A percentile compares a stretch with the other conserved stretches of the same genome.
Conservation (phyloP, 2,888 invertebrate genomes). For the Drosophila pullipes region DNA sequence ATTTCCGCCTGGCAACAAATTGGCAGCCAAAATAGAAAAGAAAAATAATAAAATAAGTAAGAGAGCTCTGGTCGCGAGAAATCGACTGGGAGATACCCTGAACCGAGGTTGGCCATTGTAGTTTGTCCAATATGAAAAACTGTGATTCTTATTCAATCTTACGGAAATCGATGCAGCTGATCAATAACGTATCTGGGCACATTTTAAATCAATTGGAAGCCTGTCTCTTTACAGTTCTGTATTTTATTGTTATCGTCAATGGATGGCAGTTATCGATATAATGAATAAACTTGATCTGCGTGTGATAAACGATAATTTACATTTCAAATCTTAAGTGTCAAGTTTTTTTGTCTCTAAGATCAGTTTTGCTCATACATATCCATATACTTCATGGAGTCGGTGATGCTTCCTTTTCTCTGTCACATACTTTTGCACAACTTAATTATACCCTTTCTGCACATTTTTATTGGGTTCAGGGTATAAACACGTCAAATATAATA, state of each 20-base stretch:
- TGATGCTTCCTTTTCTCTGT: background rate
- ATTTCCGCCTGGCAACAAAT: constrained; percentile 66
- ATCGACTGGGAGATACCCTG: background rate
- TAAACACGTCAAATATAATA: constrained; percentile 19
- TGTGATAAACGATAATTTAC: background rate
- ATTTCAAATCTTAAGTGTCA: background rate
- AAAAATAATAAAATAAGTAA: constrained; percentile 3
- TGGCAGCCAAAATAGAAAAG: constrained; percentile 58
- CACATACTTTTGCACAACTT: background rate
- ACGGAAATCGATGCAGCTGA: background rate
- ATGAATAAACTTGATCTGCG: background rate
- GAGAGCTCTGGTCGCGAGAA: background rate
- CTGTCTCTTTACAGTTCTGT: background rate
- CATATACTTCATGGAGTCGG: background rate
- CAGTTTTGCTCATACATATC: background rate
- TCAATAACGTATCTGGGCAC: background rate
- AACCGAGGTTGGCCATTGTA: fast-evolving
- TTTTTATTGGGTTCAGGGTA: background rate
- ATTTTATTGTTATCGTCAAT: background rate
- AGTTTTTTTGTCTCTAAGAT: background rate
- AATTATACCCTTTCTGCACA: background rate
- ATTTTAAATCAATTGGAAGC: background rate
- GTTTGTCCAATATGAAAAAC: background rate
- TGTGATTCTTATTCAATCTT: background rate
- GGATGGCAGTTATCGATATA: background rate